A percentile compares a stretch with the other conserved stretches of the same genome.
Conservation (phyloP, 2,797 vertebrate species). For the Stomatorhinus walkeri region DNA sequence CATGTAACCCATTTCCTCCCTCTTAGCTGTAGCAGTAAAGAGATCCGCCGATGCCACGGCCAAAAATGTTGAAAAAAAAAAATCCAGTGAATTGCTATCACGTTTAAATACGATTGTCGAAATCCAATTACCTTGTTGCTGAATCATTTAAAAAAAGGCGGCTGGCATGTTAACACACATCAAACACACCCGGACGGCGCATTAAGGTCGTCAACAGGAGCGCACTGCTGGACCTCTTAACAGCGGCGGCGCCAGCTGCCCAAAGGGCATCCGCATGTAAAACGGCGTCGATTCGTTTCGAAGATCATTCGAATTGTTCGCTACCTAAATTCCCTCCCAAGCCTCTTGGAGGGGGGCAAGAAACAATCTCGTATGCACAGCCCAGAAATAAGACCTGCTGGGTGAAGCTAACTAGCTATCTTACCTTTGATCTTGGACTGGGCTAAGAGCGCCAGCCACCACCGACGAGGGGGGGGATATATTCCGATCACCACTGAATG, state of each 20-base stretch:
- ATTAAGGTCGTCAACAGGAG: neutral
- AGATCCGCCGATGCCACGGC: neutral
- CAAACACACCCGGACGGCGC: neutral
- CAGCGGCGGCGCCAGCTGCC: neutral
- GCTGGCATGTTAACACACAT: slow-evolving; percentile 25
- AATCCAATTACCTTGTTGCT: slow-evolving; percentile 55
- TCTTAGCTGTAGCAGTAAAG: slow-evolving; percentile 27
- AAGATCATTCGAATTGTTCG: neutral
- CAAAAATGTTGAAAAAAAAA: neutral
- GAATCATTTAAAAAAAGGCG: slow-evolving; percentile 36
- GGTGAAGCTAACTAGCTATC: neutral
- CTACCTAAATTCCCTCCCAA: neutral
- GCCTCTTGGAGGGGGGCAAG: neutral
- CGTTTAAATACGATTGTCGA: slow-evolving; percentile 52
- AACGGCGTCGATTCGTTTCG: neutral
- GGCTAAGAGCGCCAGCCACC: neutral
- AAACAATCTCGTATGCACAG: neutral
- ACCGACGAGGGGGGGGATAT: neutral
- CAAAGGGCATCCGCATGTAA: neutral
- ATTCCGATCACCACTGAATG: neutral
- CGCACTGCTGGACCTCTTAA: neutral
- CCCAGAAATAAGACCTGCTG: neutral
- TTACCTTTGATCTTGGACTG: neutral
- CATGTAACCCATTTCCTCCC: slow-evolving; percentile 27
- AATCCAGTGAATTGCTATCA: slow-evolving; percentile 28